These are phyloP conservation scores for Julus scanicus DNA, from an alignment of 2,888 invertebrate genomes.

Conservation along the genomic window DNA sequence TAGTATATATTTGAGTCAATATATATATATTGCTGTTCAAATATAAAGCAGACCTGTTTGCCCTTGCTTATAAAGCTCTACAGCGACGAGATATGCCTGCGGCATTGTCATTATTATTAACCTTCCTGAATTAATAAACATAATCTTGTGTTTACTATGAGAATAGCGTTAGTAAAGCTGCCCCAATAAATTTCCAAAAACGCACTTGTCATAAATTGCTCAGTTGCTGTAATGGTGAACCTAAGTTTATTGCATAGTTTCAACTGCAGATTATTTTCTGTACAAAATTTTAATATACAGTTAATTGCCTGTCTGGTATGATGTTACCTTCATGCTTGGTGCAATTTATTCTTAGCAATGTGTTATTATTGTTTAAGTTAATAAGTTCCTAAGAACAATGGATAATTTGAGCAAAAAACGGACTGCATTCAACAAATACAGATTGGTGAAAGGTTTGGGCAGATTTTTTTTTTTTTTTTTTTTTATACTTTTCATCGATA, in stretches of 20 bases:
- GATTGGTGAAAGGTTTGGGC: not conserved
- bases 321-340: not conserved
- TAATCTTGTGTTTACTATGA: slow-evolving; percentile 1
- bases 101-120: not conserved
- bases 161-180: not conserved
- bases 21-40: not conserved
- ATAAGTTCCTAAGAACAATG: not conserved
- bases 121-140: slow-evolving; percentile 11
- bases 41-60: not conserved
- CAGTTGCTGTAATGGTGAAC: not conserved
- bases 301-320: not conserved
- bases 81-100: not conserved
- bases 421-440: slow-evolving; percentile 22
- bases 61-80: not conserved
- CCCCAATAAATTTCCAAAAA: not conserved
- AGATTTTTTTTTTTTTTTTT: not conserved
- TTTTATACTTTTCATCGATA: too few relatives aligned
- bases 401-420: slow-evolving; percentile 22
- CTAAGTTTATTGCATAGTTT: not conserved
- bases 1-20: not conserved
- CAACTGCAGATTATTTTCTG: not conserved
- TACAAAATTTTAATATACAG: not conserved
- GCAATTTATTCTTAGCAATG: not conserved
- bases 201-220: slow-evolving; percentile 5
- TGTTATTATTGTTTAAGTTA: not conserved